A percentile compares a stretch with the other conserved stretches of the same genome.
phyloP scores from a whole-genome alignment of 2,888 invertebrate genomes.

The Reticulitermes lucifugus region DNA sequence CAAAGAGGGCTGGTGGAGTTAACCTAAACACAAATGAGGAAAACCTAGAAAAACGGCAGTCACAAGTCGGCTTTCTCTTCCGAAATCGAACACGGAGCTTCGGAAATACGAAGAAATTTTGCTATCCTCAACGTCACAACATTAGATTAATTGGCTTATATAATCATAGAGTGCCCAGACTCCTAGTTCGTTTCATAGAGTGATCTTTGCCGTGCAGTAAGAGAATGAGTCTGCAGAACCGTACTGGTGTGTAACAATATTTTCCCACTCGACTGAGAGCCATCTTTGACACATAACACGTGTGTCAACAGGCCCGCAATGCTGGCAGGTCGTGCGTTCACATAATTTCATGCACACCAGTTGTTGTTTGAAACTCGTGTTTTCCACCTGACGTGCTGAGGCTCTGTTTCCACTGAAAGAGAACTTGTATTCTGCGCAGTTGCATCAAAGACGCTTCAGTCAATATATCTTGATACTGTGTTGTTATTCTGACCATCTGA shows the following conservation, averaged over 20 bases:
- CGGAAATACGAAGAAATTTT: no score
- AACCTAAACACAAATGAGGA: no score
- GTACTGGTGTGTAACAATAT: not conserved
- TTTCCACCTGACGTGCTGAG: conserved; percentile 16
- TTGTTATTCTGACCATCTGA: conserved; percentile 13
- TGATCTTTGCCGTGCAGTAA: not conserved
- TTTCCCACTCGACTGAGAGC: conserved; percentile 30
- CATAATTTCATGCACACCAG: conserved; percentile 26
- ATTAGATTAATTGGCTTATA: no score
- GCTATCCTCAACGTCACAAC: no score
- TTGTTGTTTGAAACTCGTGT: conserved; percentile 26
- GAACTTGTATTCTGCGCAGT: not conserved
- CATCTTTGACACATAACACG: conserved; percentile 38
- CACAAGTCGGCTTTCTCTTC: no score
- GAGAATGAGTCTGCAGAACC: not conserved
- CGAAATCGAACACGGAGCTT: no score
- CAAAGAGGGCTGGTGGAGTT: no score
- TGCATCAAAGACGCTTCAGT: not conserved
- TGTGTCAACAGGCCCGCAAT: conserved; percentile 12
- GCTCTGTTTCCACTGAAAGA: not conserved
- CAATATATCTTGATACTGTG: not conserved
- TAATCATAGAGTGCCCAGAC: no score
- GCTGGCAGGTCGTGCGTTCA: conserved; percentile 29
- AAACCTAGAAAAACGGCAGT: no score
- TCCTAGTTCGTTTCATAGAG: not conserved